Conservation (phyloP, 2,888 invertebrate genomes). For the Thalpophila matura region DNA sequence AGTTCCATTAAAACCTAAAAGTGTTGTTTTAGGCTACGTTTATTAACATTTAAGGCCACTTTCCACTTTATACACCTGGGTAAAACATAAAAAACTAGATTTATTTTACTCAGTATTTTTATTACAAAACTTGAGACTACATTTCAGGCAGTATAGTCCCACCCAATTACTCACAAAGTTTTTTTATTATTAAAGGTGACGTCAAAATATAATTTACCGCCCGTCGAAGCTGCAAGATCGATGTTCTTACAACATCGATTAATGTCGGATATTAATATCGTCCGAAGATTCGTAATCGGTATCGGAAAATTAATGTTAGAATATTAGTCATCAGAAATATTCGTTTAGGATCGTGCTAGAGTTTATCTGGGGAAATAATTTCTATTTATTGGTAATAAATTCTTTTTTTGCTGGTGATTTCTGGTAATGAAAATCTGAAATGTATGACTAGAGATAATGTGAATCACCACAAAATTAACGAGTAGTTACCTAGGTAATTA, state of each 20-base stretch:
- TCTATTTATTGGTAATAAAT: too few species aligned
- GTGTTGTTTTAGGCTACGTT: conserved; percentile 28
- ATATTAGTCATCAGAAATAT: neutral
- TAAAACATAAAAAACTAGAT: conserved; percentile 19
- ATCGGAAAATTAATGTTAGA: conserved; percentile 8
- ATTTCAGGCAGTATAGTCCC: neutral
- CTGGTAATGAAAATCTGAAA: conserved; percentile 1
- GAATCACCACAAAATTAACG: too few species aligned
- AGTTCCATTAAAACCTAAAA: conserved; percentile 15
- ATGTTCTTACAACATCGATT: conserved; percentile 25
- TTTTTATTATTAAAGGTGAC: conserved; percentile 16
- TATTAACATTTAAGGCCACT: conserved; percentile 1
- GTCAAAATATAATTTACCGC: conserved; percentile 36
- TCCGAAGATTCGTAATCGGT: neutral
- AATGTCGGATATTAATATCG: conserved; percentile 35
- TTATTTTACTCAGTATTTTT: conserved; percentile 1
- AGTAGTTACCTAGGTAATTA: neutral
- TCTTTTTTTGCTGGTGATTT: neutral
- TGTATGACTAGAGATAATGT: neutral
- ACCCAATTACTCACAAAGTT: conserved; percentile 9
- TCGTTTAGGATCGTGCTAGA: neutral
- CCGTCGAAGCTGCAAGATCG: conserved; percentile 25
- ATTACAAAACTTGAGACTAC: neutral
- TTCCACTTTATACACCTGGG: conserved; percentile 33
- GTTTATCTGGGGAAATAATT: neutral